phyloP scores from a whole-genome alignment of 2,888 invertebrate species.

The Heteromurus nitidus region DNA sequence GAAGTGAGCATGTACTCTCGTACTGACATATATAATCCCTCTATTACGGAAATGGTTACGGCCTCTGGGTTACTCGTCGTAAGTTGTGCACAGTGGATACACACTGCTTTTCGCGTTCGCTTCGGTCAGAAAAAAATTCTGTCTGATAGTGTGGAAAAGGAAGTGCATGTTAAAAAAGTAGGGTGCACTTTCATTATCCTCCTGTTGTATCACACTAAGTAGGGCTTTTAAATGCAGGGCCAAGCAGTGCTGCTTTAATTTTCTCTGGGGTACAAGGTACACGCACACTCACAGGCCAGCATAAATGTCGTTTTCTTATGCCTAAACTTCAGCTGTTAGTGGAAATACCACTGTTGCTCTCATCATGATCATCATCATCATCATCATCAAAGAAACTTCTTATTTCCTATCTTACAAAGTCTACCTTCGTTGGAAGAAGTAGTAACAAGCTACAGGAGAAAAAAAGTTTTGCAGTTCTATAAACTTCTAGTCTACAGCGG shows the following conservation, averaged over 20 bases:
- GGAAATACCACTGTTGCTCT: constrained; percentile 29
- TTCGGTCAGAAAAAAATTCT: not conserved
- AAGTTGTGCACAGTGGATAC: no score
- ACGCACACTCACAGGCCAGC: constrained; percentile 46
- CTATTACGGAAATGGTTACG: constrained; percentile 31
- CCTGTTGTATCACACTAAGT: constrained; percentile 21
- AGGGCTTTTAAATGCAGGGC: constrained; percentile 46
- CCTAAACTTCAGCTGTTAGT: constrained; percentile 36
- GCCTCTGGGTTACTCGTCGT: no score
- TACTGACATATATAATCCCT: constrained; percentile 38
- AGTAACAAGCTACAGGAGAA: not conserved
- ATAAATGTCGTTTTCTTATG: constrained; percentile 23
- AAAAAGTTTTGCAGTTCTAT: constrained; percentile 28
- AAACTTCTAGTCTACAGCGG: not conserved
- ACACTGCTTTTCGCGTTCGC: constrained; percentile 12
- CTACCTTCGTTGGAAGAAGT: constrained; percentile 29
- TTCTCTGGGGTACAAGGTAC: constrained; percentile 48
- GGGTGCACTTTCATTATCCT: constrained; percentile 54
- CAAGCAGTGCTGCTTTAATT: constrained; percentile 32
- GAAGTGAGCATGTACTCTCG: constrained; percentile 22
- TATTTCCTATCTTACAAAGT: constrained; percentile 23
- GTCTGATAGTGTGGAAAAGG: not conserved
- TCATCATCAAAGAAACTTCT: constrained; percentile 20
- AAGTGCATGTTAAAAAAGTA: constrained; percentile 41
- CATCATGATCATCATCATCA: constrained; percentile 36